Conservation (phyloP, 1,140 invertebrate genomes). For the Pollicipes pollicipes region DNA sequence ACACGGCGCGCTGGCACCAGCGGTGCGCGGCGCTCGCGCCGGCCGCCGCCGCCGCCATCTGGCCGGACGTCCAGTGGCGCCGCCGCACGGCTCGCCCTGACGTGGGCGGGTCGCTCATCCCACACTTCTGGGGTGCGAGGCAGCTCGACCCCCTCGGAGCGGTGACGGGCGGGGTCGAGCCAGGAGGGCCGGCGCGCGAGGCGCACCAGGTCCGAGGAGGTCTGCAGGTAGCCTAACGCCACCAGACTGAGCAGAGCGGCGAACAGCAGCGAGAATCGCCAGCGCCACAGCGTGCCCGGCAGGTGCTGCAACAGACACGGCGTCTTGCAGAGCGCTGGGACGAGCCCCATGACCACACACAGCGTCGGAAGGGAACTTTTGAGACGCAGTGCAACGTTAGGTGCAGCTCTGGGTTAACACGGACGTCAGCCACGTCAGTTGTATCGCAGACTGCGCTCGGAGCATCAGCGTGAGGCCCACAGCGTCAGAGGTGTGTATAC, state of each 20-base stretch:
- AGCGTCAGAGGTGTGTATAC: too few relatives aligned
- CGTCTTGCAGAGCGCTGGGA: too few relatives aligned
- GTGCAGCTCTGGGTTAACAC: too few relatives aligned
- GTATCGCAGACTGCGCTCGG: too few relatives aligned
- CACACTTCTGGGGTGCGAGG: too few relatives aligned
- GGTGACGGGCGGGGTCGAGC: slow-evolving; percentile 10
- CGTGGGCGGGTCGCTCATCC: too few relatives aligned
- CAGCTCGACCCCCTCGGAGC: slow-evolving; percentile 13
- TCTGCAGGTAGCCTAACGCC: not conserved
- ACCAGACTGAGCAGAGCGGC: not conserved
- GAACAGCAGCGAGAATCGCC: not conserved
- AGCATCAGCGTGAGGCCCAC: too few relatives aligned
- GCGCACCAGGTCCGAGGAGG: not conserved
- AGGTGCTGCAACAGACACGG: not conserved
- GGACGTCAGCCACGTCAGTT: too few relatives aligned
- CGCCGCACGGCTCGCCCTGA: slow-evolving; percentile 7
- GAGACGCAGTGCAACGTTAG: too few relatives aligned
- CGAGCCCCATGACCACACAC: too few relatives aligned
- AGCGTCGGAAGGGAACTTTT: too few relatives aligned
- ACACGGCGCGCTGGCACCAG: slow-evolving; percentile 22
- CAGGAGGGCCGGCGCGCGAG: not conserved
- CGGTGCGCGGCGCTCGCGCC: not conserved
- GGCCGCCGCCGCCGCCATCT: slow-evolving; percentile 3
- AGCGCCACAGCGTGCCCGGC: not conserved
- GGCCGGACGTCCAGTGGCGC: slow-evolving; percentile 3